Evolutionary conservation across 2,888 invertebrate species (phyloP), one percentile per base, ranked within the genome.

Genomic region (Cylindroiulus punctatus): DNA sequence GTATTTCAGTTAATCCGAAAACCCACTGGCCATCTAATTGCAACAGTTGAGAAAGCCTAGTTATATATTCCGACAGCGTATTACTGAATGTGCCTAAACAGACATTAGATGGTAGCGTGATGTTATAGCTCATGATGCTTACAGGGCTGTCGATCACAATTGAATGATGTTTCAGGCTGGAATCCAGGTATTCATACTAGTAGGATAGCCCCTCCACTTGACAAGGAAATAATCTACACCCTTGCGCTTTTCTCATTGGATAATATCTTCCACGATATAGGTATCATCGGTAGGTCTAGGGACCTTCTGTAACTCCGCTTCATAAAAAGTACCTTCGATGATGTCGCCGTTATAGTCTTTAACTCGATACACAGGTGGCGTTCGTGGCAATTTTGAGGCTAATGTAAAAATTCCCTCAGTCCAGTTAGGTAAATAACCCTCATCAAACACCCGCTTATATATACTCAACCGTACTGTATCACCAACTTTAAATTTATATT

Each of bases 261-360:
- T 19, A 12, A 83, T 19, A 12, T 1, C 42, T 42, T 40, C 40
- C 10, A 83, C 26, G 1, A 88, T 86, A 84, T 87, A 88, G 0
- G 22, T n/a, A 2, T 0, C n/a, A n/a, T 30, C 17, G 14, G 85
- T 44, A 36, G 86, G 52, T 10, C 36, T 81, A 10, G 3, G 0
- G 19, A 89, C 88, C 40, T 87, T 87, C 85, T 89, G 88, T 17
- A 89, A 57, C 87, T 89, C 89, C 10, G 85, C 84, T 30, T 86
- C 86, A 36, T 89, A 89, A 87, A 89, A 89, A 12, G 83, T 86
- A 14, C 89, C 89, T 22, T 89, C 88, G 2, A 89, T 88, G 5
- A 40, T 42, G 85, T 89, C 88, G 12, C 87, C 87, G 14, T 88
- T 87, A 44, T 88, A 87, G 87, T 89, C 89, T 19, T 85, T 8